A percentile compares a stretch with the other conserved stretches of the same genome.
phyloP scores from a whole-genome alignment of 2,888 invertebrate species.

The Nomada fabriciana region DNA sequence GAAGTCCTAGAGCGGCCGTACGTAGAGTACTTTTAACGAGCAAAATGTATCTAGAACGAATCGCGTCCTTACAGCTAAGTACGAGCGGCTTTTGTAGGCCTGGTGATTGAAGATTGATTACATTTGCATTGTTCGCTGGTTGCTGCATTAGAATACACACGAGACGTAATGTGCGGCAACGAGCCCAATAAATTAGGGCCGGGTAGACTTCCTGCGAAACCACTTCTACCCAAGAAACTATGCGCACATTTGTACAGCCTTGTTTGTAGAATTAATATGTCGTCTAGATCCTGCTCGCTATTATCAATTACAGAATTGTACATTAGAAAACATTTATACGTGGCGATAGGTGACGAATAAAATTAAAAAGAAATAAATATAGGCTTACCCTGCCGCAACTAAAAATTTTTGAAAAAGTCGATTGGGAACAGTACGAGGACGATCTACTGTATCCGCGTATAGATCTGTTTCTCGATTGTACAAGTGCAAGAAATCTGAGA shows the following conservation, averaged over 20 bases:
- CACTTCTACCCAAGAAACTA: slow-evolving; percentile 87
- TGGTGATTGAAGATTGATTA: slow-evolving; percentile 75
- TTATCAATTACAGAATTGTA: background rate
- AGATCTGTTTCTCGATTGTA: slow-evolving; percentile 94
- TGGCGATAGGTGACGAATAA: background rate
- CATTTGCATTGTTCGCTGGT: slow-evolving; percentile 82
- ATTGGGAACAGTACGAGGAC: slow-evolving; percentile 86
- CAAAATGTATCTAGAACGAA: slow-evolving; percentile 32
- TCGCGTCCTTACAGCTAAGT: slow-evolving; percentile 71
- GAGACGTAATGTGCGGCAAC: slow-evolving; percentile 82
- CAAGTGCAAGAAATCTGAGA: slow-evolving; percentile 93
- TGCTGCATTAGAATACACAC: slow-evolving; percentile 81
- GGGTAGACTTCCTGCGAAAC: slow-evolving; percentile 83
- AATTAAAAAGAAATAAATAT: background rate
- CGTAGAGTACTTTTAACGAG: slow-evolving; percentile 44
- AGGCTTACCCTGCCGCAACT: slow-evolving; percentile 86
- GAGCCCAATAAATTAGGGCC: slow-evolving; percentile 82
- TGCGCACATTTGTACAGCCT: slow-evolving; percentile 87
- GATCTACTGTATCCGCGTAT: slow-evolving; percentile 90
- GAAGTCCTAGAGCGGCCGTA: slow-evolving; percentile 56
- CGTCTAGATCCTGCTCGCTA: slow-evolving; percentile 91
- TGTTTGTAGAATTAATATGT: slow-evolving; percentile 88
- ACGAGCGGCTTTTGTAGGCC: slow-evolving; percentile 78
- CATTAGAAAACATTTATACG: background rate
- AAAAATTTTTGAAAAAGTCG: slow-evolving; percentile 87